Base-by-base conservation (phyloP, 1,140 invertebrate species). In the Leptoteleia sp. region DNA sequence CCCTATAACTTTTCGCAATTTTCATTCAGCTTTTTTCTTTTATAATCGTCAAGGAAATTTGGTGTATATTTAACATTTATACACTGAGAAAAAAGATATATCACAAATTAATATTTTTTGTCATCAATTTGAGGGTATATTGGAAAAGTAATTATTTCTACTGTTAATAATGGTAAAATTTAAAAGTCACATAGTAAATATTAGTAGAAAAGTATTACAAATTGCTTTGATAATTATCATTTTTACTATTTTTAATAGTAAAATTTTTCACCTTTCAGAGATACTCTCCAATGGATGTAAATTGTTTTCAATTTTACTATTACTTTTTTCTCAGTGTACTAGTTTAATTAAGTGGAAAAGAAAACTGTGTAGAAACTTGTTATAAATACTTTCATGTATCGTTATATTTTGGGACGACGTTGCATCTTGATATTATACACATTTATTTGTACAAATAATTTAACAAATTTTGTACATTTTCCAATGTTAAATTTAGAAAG, bases 381-480 rank as follows among this genome's bases (percentile, higher is more conserved):
- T 65, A 12, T 43, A 27, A 35, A n/a, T n/a, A n/a, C 29, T 19
- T 43, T 19, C 29, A 33, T 54, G n/a, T n/a, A 54, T 45, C 25
- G 50, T 64, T 42, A 27, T 42, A 38, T 37, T 5, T 52, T 31
- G 25, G 4, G 17, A 29, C 1, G 29, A 1, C 2, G 31, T 29
- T 37, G 38, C 33, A 12, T 27, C 22, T 7, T 25, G 8, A 22
- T 35, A 45, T 3, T 38, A 55, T 13, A 59, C 31, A 70, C 47
- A 59, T 70, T 59, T 48, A 47, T 55, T 55, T 57, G 25, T 29
- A 57, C 17, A 70, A 50, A 57, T 40, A 70, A 50, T 42, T 65
- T 37, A 40, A 35, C 43, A 42, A 70, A 50, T 50, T 70, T 70
- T 70, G 65, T 50, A 70, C 54, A 70, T 50, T 70, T 59, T 70